Evolutionary conservation across 2,888 invertebrate genomes (phyloP), one percentile per base, ranked within the genome.

Genomic region (Galerucella nymphaeae): DNA sequence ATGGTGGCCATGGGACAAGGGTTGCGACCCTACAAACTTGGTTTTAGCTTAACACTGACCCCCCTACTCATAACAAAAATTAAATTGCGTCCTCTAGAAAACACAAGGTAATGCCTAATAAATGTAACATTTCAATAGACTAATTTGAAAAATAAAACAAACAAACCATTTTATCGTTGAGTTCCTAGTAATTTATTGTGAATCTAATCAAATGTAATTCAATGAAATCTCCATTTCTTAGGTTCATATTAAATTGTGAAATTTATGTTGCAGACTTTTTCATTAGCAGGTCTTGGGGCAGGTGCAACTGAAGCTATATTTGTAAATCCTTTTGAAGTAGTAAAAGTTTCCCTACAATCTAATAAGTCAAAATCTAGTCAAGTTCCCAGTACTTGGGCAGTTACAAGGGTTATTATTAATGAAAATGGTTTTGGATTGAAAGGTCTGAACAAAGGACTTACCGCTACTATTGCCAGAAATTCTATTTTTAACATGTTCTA

Each of bases 311-410:
- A 98, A 88, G 96, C 94, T 8, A 89, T 97, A 75, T 89, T 97
- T 69, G 94, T 97, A 0, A 97, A 97, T 87, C 97, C 97, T 0
- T 97, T 97, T 85, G 97, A 98, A 90, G 96, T 97, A 45, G 95
- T 98, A 0, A 98, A 98, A 89, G 96, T 98, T n/a, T 92, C 92
- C 1, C 86, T 95, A 75, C 95, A 95, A 84, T 91, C 95, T 0
- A 93, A 95, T 83, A 91, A 91, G 71, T 88, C 91, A 0, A 87
- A 89, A 64, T 89, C 90, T 41, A 88, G 89, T 66, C 90, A 92
- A 81, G 85, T 90, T 13, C 94, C 94, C 0, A 93, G 77, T 59
- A 77, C 78, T 18, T 93, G 93, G 89, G 84, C 89, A 4, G 94
- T 96, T 2, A 96, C 97, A 0, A 91, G 91, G 76, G 89, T 93